Evolutionary conservation across 2,113 vertebrate species (phyloP).

Genomic region (Leptobrachium leishanense): DNA sequence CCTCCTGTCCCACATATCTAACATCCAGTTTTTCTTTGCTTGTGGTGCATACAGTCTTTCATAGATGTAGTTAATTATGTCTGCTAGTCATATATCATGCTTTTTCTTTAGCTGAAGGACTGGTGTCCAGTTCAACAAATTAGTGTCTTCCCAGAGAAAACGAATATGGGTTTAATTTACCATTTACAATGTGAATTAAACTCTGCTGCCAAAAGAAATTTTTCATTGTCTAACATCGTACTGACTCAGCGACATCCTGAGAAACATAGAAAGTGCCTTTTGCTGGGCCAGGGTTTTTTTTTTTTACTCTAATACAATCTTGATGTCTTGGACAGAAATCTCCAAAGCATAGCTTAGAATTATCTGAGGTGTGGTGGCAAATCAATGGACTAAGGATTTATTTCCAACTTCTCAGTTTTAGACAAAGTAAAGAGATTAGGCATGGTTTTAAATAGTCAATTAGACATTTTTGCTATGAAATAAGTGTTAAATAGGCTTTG

Average conservation of each 20-base stretch:
- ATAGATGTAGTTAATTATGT: neutral
- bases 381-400: too few species aligned
- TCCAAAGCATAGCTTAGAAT: too few species aligned
- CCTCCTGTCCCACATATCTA: too few species aligned
- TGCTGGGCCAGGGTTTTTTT: slow-evolving; percentile 1
- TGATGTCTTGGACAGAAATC: too few species aligned
- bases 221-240: slow-evolving; percentile 24
- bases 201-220: slow-evolving; percentile 41
- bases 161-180: slow-evolving; percentile 46
- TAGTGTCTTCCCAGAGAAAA: slow-evolving; percentile 39
- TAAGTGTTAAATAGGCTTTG: too few species aligned
- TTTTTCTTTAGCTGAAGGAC: slow-evolving; percentile 9
- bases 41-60: neutral
- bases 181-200: slow-evolving; percentile 47
- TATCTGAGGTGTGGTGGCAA: too few species aligned
- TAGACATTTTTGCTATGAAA: too few species aligned
- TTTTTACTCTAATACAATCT: neutral
- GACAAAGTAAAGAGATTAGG: too few species aligned
- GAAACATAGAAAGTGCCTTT: slow-evolving; percentile 19
- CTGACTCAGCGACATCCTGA: slow-evolving; percentile 30
- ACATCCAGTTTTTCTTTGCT: neutral
- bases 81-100: slow-evolving; percentile 6
- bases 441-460: too few species aligned
- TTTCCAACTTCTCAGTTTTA: too few species aligned
- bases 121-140: slow-evolving; percentile 41